Conservation (phyloP, 2,888 invertebrate species). For the Plagiodera versicolora region DNA sequence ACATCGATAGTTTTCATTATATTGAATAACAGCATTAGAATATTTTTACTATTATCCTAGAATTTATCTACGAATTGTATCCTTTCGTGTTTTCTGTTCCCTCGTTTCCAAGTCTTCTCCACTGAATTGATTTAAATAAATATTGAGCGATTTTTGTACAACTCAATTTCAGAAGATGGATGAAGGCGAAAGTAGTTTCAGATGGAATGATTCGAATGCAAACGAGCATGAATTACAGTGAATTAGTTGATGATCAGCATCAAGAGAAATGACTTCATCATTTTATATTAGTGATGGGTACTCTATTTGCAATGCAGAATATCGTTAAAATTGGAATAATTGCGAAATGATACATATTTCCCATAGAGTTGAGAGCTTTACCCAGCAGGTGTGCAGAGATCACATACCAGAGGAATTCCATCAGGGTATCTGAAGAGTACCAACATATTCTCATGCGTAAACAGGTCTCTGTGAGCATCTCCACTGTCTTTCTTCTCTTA, state of each 20-base stretch:
- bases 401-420: conserved; percentile 19
- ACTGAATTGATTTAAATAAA: too few relatives aligned
- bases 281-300: conserved; percentile 2
- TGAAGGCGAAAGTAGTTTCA: not conserved
- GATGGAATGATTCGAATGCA: not conserved
- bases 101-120: too few relatives aligned
- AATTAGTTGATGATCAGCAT: not conserved
- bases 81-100: too few relatives aligned
- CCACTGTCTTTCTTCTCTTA: conserved; percentile 29
- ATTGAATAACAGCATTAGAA: too few relatives aligned
- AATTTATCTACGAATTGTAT: too few relatives aligned
- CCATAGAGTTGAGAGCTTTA: conserved; percentile 13
- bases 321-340: conserved; percentile 8
- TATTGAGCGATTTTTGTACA: too few relatives aligned
- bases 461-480: conserved; percentile 22
- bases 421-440: not conserved
- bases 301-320: conserved; percentile 7
- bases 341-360: conserved; percentile 17
- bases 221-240: not conserved
- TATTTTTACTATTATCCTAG: too few relatives aligned
- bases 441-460: conserved; percentile 31
- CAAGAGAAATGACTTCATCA: conserved; percentile 12
- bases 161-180: not conserved
- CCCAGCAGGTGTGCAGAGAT: conserved; percentile 17
- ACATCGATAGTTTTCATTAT: too few relatives aligned